Base-by-base conservation (phyloP, 2,797 vertebrate genomes). In the Fistularia tabacaria region DNA sequence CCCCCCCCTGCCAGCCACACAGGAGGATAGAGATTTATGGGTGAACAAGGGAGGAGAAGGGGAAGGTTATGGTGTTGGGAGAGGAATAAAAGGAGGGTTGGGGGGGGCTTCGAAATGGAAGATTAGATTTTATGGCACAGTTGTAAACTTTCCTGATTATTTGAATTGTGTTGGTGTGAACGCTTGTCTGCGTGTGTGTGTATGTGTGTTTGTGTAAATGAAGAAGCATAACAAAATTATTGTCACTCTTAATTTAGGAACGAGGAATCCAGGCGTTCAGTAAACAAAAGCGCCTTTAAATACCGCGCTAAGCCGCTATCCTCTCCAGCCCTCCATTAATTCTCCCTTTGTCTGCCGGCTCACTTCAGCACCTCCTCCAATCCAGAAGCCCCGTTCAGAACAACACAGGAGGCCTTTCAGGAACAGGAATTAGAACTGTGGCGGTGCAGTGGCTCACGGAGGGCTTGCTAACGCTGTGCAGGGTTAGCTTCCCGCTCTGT, bases 11-110 rank as follows among this genome's bases (percentile, higher is more conserved):
- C 25, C 25, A 25, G 25, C 66, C 57, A 42, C 62, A 51, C 13
- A 12, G 46, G 45, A 59, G 53, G 62, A 48, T 56, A 54, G 59
- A 71, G 76, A 81, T 83, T 85, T 82, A 87, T 65, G 62, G 59
- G 44, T 1, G 38, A 67, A 51, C 14, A 46, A 54, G 45, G 49
- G 50, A 13, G 45, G 49, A 56, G 61, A 74, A 57, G 55, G 49
- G 39, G 38, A 36, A 54, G 54, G 58, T 70, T 77, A 79, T 58
- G 40, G 46, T 39, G 45, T 48, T 64, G 65, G 71, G 59, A 45
- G 71, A 54, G 52, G 62, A 49, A 80, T 55, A 66, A 67, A 69
- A 60, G 43, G 43, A 54, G 48, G 36, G 52, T 53, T 45, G 9
- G 37, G 58, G 41, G 46, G 54, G 14, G 46, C 53, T 55, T 44